Base-by-base conservation (phyloP, 1,140 invertebrate genomes). In the Trachymyrmex cornetzi region DNA sequence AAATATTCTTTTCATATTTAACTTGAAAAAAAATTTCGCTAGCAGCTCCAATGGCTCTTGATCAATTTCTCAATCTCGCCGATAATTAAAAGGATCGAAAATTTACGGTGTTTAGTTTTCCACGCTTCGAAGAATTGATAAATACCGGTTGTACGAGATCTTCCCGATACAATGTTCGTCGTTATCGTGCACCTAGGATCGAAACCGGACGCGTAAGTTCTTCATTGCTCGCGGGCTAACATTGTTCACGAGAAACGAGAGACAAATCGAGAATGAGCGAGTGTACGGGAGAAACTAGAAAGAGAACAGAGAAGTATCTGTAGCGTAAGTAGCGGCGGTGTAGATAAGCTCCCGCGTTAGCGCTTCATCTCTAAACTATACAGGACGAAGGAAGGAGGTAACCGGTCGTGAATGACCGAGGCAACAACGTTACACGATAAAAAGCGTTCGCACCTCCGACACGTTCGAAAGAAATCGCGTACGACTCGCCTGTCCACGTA, bases 151-250 rank as follows among this genome's bases (percentile, higher is more conserved):
- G 61, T 77, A 50, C 30, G 27, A 30, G 63, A 66, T 50, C 14
- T 22, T 53, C 12, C 14, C 44, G 14, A 80, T 27, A 22, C 14
- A 48, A 34, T 53, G 44, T 67, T 19, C n/a, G 24, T 50, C n/a
- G 27, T 34, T 80, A 80, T 80, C 77, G 61, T 12, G 44, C 44
- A 19, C 27, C 14, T 24, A 66, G 16, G 44, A 79, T 79, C 77
- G 44, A 75, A 64, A 79, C 77, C 61, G 77, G 77, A 79, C 63
- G 69, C 27, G 72, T 77, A 53, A 61, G 81, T 63, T 63, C 48
- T 34, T 53, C 44, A 11, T 85, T 44, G 72, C 34, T 85, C 72
- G 82, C 22, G 57, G 57, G 59, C 48, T n/a, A 81, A 69, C 61
- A 67, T 80, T 80, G 77, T 80, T 34, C 66, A 34, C 16, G 77